Evolutionary conservation across 2,113 vertebrate species (phyloP).

Genomic region (Thymallus thymallus): DNA sequence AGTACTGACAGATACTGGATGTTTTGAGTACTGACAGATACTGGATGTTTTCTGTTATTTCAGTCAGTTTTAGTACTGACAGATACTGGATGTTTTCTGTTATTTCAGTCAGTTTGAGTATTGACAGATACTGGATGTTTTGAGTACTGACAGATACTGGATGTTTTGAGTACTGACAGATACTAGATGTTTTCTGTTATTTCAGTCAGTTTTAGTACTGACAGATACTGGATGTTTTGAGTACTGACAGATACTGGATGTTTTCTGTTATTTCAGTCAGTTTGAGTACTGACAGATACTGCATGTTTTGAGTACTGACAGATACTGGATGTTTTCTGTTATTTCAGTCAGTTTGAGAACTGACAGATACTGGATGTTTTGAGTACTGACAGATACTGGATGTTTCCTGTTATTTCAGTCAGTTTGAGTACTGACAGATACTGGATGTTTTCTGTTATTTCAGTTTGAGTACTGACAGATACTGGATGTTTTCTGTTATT

Average conservation of each 20-base stretch:
- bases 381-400: conserved; percentile 10
- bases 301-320: background rate
- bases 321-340: background rate
- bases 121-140: background rate
- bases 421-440: conserved; percentile 51
- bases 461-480: conserved; percentile 65
- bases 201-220: background rate
- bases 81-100: background rate
- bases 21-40: background rate
- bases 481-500: background rate
- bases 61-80: conserved; percentile 78
- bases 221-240: background rate
- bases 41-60: background rate
- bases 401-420: conserved; percentile 70
- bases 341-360: conserved; percentile 75
- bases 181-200: background rate
- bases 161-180: background rate
- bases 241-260: background rate
- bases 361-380: background rate
- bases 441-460: background rate
- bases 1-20: too few relatives aligned
- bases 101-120: conserved; percentile 74
- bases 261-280: background rate
- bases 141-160: too few relatives aligned
- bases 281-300: background rate